Percentiles rank a stretch among this genome's conserved stretches.
phyloP scores from a whole-genome alignment of 2,888 invertebrate genomes.

The Julus scandinavius region DNA sequence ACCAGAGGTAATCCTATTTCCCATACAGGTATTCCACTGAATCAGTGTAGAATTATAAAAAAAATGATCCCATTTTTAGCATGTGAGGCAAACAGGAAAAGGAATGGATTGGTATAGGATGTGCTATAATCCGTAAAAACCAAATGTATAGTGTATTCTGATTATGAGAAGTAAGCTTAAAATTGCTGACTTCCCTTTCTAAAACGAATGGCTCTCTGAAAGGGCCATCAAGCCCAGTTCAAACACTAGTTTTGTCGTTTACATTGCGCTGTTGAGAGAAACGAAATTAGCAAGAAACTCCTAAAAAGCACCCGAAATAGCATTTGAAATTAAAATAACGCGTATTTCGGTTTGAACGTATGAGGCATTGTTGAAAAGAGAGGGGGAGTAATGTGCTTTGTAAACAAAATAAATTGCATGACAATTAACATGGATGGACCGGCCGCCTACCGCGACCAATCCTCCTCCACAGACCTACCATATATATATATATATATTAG shows the following conservation, averaged over 20 bases:
- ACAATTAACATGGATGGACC: constrained; percentile 9
- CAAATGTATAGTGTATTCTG: too few relatives aligned
- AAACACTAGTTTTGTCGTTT: neutral
- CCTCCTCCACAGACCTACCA: neutral
- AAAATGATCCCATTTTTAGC: too few relatives aligned
- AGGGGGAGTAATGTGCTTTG: constrained; percentile 23
- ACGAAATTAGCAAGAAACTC: neutral
- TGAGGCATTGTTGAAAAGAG: constrained; percentile 14
- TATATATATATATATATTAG: neutral
- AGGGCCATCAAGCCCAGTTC: neutral
- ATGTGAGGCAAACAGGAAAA: too few relatives aligned
- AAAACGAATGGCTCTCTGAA: neutral
- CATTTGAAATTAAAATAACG: neutral
- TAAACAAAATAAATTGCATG: constrained; percentile 26
- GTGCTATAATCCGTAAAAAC: too few relatives aligned
- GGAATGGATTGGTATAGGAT: too few relatives aligned
- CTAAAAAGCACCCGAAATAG: constrained; percentile 24
- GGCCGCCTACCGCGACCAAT: constrained; percentile 33
- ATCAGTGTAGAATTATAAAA: too few relatives aligned
- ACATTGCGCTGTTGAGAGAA: neutral
- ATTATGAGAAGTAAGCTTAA: too few relatives aligned
- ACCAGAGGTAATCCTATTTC: too few relatives aligned
- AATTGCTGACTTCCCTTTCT: too few relatives aligned
- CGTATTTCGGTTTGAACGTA: constrained; percentile 22
- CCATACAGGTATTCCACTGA: too few relatives aligned